phyloP scores from a whole-genome alignment of 2,888 invertebrate species.

The Craniophora ligustri region DNA sequence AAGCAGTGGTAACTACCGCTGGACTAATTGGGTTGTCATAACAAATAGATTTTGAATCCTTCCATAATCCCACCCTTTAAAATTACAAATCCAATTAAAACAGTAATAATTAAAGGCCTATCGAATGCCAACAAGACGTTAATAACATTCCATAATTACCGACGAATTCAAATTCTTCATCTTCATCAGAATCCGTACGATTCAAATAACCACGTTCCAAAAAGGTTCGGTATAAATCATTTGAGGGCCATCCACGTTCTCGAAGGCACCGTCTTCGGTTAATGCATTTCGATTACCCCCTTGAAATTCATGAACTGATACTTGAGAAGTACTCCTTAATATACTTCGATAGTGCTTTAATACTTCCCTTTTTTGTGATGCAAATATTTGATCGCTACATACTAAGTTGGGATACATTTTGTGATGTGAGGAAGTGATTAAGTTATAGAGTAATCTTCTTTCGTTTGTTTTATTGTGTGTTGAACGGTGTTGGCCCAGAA shows the following conservation, averaged over 20 bases:
- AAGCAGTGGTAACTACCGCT: too few species aligned
- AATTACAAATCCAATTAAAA: slow-evolving; percentile 20
- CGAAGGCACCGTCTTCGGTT: slow-evolving; percentile 57
- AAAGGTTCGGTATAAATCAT: slow-evolving; percentile 70
- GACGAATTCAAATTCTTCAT: slow-evolving; percentile 32
- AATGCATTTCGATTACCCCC: slow-evolving; percentile 72
- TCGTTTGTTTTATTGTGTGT: not conserved
- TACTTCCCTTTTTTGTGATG: slow-evolving; percentile 40
- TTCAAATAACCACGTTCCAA: slow-evolving; percentile 54
- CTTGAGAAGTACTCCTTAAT: slow-evolving; percentile 57
- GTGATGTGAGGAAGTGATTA: not conserved
- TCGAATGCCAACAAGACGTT: slow-evolving; percentile 14
- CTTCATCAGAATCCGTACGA: slow-evolving; percentile 35
- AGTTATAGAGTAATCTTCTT: not conserved
- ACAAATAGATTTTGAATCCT: not conserved
- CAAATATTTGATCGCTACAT: slow-evolving; percentile 19
- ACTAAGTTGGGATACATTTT: not conserved
- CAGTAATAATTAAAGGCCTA: slow-evolving; percentile 12
- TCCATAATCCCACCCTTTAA: slow-evolving; percentile 17
- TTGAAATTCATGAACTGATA: slow-evolving; percentile 68
- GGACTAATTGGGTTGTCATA: too few species aligned
- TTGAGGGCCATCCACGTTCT: slow-evolving; percentile 57
- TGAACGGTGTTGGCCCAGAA: too few species aligned
- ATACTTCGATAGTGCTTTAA: slow-evolving; percentile 55
- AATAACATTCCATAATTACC: slow-evolving; percentile 34